phyloP scores from a whole-genome alignment of 2,888 invertebrate species.

The Microctonus aethiopoides region DNA sequence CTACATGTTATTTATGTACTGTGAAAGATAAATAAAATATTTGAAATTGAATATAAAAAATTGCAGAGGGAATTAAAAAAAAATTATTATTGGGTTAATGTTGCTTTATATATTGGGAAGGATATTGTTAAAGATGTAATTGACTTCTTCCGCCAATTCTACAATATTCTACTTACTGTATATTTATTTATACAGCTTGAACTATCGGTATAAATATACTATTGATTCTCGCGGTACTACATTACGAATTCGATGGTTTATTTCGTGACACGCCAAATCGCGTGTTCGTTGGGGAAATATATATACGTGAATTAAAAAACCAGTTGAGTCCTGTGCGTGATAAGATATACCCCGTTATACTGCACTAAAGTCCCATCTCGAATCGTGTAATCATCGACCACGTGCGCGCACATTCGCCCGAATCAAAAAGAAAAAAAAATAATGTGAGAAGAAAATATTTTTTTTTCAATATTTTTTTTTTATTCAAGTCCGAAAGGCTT shows the following conservation, averaged over 20 bases:
- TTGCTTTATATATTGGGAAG: conserved; percentile 28
- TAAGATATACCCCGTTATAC: too few relatives aligned
- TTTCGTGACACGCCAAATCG: conserved; percentile 44
- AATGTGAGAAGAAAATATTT: too few relatives aligned
- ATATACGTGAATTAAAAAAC: background rate
- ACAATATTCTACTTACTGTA: conserved; percentile 18
- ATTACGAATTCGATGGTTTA: conserved; percentile 43
- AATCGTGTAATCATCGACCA: conserved; percentile 36
- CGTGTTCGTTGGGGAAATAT: conserved; percentile 42
- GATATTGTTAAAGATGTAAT: conserved; percentile 30
- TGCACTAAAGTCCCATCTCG: conserved; percentile 37
- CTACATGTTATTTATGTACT: too few relatives aligned
- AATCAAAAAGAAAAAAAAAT: background rate
- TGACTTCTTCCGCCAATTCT: conserved; percentile 25
- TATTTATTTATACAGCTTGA: too few relatives aligned
- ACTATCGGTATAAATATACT: too few relatives aligned
- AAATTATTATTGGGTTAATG: conserved; percentile 18
- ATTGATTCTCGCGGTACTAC: conserved; percentile 39
- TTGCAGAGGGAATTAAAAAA: background rate
- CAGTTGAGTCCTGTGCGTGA: background rate
- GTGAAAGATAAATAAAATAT: background rate
- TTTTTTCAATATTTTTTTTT: too few relatives aligned
- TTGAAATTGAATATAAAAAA: background rate
- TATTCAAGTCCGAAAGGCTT: too few relatives aligned
- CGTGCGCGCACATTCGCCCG: background rate